Evolutionary conservation across 2,113 vertebrate species (phyloP).

Genomic region (Montifringilla adamsi): DNA sequence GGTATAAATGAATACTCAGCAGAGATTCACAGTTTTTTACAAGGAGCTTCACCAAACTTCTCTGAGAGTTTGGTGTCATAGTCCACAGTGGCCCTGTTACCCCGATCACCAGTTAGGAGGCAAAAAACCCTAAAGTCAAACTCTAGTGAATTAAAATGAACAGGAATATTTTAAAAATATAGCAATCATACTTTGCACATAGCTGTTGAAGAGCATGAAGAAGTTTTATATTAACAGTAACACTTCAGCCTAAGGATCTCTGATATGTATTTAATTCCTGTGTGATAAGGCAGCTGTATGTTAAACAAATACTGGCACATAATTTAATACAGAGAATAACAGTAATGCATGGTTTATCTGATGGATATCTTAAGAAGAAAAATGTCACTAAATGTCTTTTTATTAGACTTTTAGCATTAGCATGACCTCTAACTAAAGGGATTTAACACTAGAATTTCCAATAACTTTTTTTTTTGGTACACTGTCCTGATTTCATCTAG

Average conservation of each 20-base stretch:
- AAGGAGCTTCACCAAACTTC: neutral
- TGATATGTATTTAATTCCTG: neutral
- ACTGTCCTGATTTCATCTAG: neutral
- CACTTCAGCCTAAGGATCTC: neutral
- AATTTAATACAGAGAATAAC: neutral
- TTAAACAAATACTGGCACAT: conserved; percentile 11
- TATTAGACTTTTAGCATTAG: neutral
- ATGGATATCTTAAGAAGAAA: neutral
- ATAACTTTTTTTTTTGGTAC: neutral
- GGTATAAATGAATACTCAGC: neutral
- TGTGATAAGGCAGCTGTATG: neutral
- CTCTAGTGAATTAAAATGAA: neutral
- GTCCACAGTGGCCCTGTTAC: neutral
- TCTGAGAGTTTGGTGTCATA: neutral
- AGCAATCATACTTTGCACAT: neutral
- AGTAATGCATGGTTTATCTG: neutral
- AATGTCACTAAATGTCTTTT: neutral
- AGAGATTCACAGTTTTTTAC: neutral
- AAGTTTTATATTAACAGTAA: neutral
- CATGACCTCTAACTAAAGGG: neutral
- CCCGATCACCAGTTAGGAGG: neutral
- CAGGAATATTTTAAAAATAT: neutral
- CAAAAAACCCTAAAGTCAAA: neutral
- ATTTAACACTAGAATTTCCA: neutral
- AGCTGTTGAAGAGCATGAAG: neutral